Conservation (phyloP, 2,888 invertebrate species). For the Cryptus armator region DNA sequence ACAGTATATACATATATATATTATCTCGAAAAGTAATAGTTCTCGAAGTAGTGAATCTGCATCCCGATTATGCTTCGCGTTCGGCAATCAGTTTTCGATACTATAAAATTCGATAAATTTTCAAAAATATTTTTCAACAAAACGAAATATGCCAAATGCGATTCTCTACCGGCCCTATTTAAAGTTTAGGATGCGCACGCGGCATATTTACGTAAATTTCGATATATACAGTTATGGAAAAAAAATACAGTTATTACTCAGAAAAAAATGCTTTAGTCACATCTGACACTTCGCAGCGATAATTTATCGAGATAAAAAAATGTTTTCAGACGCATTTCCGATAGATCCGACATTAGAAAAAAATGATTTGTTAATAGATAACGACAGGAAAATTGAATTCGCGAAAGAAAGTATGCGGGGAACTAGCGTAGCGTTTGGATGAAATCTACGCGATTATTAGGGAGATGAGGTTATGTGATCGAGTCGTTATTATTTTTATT, state of each 20-base stretch:
- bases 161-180: slow-evolving; percentile 82
- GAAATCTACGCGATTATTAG: slow-evolving; percentile 31
- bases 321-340: slow-evolving; percentile 13
- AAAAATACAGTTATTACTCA: neutral
- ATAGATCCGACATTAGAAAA: neutral
- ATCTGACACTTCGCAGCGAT: neutral
- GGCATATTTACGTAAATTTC: slow-evolving; percentile 75
- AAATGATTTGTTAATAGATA: neutral
- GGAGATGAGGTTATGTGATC: slow-evolving; percentile 58
- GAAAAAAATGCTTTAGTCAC: slow-evolving; percentile 9
- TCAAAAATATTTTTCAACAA: neutral
- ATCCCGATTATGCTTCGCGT: slow-evolving; percentile 4
- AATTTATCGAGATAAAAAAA: neutral
- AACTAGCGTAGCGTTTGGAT: slow-evolving; percentile 32
- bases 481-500: slow-evolving; percentile 65
- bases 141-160: slow-evolving; percentile 79
- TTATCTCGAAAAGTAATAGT: slow-evolving; percentile 65
- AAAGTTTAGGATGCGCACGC: slow-evolving; percentile 78
- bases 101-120: neutral
- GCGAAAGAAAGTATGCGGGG: neutral
- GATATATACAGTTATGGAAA: neutral
- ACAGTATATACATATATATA: slow-evolving; percentile 71
- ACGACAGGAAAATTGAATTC: neutral
- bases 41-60: slow-evolving; percentile 62
- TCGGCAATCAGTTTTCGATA: neutral